These are phyloP conservation scores for Atta cephalotes DNA, from an alignment of 1,140 invertebrate species.

Conservation along the genomic window DNA sequence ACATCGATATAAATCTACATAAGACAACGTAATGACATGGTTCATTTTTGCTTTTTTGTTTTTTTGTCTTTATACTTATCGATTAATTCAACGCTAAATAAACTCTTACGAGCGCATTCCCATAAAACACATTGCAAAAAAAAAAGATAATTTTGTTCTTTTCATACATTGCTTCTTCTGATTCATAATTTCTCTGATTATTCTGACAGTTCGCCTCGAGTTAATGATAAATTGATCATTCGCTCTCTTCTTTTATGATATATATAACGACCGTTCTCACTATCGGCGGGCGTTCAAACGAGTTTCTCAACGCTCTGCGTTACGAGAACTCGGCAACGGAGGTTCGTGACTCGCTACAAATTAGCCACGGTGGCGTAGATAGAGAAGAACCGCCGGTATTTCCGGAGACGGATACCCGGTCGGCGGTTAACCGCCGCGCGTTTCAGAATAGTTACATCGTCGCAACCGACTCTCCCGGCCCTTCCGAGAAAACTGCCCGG, in stretches of 20 bases:
- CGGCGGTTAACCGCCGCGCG: constrained; percentile 50
- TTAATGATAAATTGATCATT: constrained; percentile 36
- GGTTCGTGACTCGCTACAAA: constrained; percentile 43
- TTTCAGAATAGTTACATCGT: constrained; percentile 55
- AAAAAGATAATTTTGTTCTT: not conserved
- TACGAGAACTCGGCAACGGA: constrained; percentile 19
- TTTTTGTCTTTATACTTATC: not conserved
- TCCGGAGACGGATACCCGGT: constrained; percentile 54
- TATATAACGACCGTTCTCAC: constrained; percentile 19
- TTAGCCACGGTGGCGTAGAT: constrained; percentile 43
- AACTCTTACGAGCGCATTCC: not conserved
- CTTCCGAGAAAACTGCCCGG: constrained; percentile 59
- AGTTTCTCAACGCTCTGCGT: constrained; percentile 5
- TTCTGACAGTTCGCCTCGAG: not conserved
- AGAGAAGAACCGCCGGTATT: constrained; percentile 56
- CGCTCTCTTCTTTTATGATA: not conserved
- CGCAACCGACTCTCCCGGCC: constrained; percentile 8
- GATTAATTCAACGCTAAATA: not conserved
- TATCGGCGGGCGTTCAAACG: constrained; percentile 26
- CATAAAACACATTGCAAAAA: not conserved
- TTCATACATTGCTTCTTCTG: not conserved
- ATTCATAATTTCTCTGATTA: constrained; percentile 1
- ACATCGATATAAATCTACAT: not conserved
- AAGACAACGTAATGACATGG: not conserved
- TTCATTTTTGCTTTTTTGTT: not conserved